Conservation (phyloP, 92 coral and sea anemone species). For the Parazoanthus darwini region DNA sequence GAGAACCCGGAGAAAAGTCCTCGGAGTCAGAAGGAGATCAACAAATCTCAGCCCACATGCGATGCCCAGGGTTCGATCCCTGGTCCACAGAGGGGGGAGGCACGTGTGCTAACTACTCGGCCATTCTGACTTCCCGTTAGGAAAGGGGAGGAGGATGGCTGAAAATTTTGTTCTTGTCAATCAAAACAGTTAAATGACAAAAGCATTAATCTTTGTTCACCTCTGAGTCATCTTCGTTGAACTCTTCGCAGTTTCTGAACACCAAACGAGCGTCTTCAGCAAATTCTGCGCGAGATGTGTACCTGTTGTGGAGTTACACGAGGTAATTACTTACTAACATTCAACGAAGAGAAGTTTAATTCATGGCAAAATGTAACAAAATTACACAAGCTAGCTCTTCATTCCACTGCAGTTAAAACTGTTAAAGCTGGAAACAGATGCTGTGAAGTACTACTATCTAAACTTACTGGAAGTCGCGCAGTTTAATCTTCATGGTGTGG, state of each 20-base stretch:
- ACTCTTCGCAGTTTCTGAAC: conserved; percentile 93
- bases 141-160: not conserved
- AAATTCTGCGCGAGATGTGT: conserved; percentile 80
- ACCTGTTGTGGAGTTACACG: conserved; percentile 51
- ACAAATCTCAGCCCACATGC: no score
- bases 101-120: no score
- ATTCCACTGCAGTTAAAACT: not conserved
- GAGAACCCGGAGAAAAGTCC: no score
- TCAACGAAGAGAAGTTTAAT: not conserved
- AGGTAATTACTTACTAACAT: not conserved
- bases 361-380: not conserved
- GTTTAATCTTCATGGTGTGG: conserved; percentile 98
- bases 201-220: conserved; percentile 34
- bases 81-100: no score
- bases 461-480: conserved; percentile 98
- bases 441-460: not conserved
- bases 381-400: no score
- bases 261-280: conserved; percentile 92
- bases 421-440: not conserved
- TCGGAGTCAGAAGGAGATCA: no score
- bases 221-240: conserved; percentile 99
- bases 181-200: not conserved
- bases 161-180: not conserved
- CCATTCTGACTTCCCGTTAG: no score
- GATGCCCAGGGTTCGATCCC: no score